Percentiles rank a stretch among this genome's conserved stretches.
These are phyloP conservation scores for Spatulosminthurus flaviceps DNA, from an alignment of 2,888 invertebrate genomes.

Conservation along the genomic window DNA sequence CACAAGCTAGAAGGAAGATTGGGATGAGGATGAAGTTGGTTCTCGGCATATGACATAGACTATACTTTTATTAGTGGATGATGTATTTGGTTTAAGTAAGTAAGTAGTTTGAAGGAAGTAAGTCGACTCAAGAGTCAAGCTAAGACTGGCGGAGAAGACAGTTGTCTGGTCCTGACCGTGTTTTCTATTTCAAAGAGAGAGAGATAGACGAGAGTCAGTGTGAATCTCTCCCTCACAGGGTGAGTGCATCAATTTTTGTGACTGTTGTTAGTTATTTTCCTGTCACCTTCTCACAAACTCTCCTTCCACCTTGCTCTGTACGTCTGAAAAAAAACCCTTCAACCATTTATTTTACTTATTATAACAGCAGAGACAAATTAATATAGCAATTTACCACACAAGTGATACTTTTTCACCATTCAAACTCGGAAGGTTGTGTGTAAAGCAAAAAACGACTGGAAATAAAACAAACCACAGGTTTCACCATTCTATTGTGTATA, in stretches of 20 bases:
- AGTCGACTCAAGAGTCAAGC: constrained; percentile 26
- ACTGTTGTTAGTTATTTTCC: constrained; percentile 35
- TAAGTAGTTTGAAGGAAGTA: constrained; percentile 10
- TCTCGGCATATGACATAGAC: too few relatives aligned
- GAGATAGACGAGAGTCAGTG: constrained; percentile 61
- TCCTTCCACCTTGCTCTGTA: neutral
- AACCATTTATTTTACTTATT: too few relatives aligned
- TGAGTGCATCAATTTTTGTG: constrained; percentile 57
- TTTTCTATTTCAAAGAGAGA: constrained; percentile 46
- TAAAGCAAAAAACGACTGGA: too few relatives aligned
- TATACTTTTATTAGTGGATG: constrained; percentile 34
- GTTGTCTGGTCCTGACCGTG: constrained; percentile 22
- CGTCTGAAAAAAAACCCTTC: neutral
- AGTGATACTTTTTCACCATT: too few relatives aligned
- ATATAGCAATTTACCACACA: too few relatives aligned
- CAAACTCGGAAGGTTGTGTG: too few relatives aligned
- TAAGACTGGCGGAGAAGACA: constrained; percentile 39
- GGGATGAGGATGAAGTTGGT: too few relatives aligned
- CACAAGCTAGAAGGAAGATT: too few relatives aligned
- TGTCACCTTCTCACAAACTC: constrained; percentile 29
- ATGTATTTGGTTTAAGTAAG: constrained; percentile 3
- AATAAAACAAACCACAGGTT: too few relatives aligned
- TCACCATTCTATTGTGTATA: too few relatives aligned
- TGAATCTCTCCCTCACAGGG: constrained; percentile 63
- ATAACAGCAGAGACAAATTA: too few relatives aligned